Evolutionary conservation across 2,113 vertebrate species (phyloP).

Genomic region (Apodemus sylvaticus): DNA sequence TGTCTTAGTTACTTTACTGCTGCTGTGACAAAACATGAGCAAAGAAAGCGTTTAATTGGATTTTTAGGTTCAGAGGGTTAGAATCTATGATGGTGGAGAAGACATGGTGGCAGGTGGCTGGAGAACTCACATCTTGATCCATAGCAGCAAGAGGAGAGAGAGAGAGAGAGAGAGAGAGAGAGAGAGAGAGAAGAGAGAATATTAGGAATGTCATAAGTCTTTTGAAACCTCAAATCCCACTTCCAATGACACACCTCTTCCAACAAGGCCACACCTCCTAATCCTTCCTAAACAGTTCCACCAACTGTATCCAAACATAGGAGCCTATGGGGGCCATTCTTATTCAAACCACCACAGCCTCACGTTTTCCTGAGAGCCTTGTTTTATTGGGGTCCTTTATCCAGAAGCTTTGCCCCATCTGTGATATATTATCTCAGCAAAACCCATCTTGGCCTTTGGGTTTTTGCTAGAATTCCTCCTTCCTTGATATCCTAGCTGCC

Average conservation of each 20-base stretch:
- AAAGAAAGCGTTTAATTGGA: not conserved
- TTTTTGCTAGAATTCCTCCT: not conserved
- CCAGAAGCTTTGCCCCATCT: not conserved
- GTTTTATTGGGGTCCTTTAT: not conserved
- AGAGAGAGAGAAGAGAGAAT: not conserved
- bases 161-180: not conserved
- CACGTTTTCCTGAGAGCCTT: constrained; percentile 11
- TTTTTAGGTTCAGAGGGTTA: not conserved
- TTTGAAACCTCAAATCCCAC: not conserved
- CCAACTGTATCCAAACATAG: not conserved
- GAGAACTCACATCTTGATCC: not conserved
- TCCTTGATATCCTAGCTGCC: not conserved
- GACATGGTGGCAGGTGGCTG: not conserved
- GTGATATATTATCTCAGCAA: not conserved
- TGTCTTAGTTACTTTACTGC: not conserved
- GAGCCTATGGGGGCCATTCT: not conserved
- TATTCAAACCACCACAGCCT: not conserved
- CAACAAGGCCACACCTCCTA: not conserved
- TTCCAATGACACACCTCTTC: not conserved
- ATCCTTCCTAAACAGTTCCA: not conserved
- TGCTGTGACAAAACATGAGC: not conserved
- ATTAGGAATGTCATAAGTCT: not conserved
- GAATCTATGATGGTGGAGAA: not conserved
- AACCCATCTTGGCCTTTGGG: not conserved
- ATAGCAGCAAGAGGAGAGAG: not conserved